phyloP scores from a whole-genome alignment of 2,888 invertebrate genomes.

The Mimachlamys varia region DNA sequence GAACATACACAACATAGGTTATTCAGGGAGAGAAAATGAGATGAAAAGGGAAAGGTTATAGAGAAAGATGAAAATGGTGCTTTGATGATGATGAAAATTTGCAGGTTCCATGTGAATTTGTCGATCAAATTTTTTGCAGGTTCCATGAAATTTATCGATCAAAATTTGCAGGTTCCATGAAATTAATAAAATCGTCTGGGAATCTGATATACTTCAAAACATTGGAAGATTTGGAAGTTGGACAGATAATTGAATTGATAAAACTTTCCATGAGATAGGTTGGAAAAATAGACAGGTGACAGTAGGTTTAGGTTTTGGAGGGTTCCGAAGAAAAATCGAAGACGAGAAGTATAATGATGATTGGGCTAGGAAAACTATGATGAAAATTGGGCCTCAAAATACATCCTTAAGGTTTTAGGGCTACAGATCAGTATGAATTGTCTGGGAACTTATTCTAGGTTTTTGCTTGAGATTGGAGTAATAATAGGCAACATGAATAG shows the following conservation, averaged over 20 bases:
- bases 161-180: not conserved
- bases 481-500: not conserved
- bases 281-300: too few relatives aligned
- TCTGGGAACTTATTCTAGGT: not conserved
- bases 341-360: not conserved
- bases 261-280: too few relatives aligned
- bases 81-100: not conserved
- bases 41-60: not conserved
- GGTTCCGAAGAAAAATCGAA: not conserved
- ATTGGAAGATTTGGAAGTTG: not conserved
- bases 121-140: too few relatives aligned
- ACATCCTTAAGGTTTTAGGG: not conserved
- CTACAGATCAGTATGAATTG: not conserved
- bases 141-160: too few relatives aligned
- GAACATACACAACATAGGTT: not conserved
- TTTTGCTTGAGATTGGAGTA: not conserved
- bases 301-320: not conserved
- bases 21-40: not conserved
- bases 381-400: not conserved
- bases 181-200: not conserved
- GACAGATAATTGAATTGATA: not conserved
- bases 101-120: not conserved
- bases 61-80: not conserved
- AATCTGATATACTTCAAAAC: not conserved
- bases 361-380: not conserved